Conservation (phyloP, 2,797 vertebrate genomes). For the Falco novaeseelandiae region DNA sequence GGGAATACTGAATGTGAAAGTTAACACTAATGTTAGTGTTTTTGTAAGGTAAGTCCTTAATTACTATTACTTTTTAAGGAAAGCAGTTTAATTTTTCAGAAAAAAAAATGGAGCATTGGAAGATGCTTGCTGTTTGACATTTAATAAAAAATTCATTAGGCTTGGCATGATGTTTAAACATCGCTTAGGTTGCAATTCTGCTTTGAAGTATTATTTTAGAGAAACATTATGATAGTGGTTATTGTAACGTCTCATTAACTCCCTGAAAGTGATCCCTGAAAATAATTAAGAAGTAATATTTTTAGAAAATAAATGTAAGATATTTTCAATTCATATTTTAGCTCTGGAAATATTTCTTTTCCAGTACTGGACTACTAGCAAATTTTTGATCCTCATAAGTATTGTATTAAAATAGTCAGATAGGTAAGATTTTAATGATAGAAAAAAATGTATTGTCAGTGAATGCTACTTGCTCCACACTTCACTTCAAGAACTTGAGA, state of each 20-base stretch:
- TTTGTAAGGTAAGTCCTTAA: background rate
- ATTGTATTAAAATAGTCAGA: background rate
- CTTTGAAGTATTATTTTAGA: background rate
- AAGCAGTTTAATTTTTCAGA: background rate
- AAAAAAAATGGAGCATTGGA: background rate
- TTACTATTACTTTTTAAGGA: background rate
- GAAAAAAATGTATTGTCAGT: background rate
- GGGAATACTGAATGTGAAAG: background rate
- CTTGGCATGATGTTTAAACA: background rate
- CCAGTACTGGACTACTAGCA: background rate
- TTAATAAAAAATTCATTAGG: background rate
- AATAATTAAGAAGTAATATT: background rate
- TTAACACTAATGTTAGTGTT: background rate
- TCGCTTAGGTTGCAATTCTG: background rate
- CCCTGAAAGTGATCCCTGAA: background rate
- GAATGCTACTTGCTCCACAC: background rate
- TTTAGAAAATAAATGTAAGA: background rate
- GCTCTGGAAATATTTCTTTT: background rate
- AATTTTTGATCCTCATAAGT: background rate
- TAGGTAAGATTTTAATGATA: background rate
- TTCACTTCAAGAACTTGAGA: background rate
- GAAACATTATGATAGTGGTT: background rate
- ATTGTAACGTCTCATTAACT: background rate
- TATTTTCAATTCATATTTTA: background rate
- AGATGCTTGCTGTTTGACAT: background rate